Evolutionary conservation across 64 coral and sea anemone species (phyloP).

Genomic region (Montipora cactus): DNA sequence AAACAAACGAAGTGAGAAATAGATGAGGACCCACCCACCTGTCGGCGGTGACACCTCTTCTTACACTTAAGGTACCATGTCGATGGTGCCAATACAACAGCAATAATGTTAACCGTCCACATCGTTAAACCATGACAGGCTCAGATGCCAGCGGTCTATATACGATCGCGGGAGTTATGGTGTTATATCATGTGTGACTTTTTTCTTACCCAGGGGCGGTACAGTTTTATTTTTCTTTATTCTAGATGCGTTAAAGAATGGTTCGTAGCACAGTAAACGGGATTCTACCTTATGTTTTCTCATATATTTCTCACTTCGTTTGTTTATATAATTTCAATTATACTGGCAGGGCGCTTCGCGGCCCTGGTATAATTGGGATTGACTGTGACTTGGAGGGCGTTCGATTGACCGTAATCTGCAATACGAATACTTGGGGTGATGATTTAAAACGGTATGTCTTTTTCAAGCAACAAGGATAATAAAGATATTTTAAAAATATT

Average conservation of each 20-base stretch:
- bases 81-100: background rate
- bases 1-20: background rate
- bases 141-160: background rate
- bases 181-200: background rate
- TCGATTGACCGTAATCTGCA: too few species aligned
- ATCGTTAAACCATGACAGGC: background rate
- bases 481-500: too few species aligned
- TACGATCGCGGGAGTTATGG: background rate
- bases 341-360: too few species aligned
- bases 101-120: background rate
- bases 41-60: background rate
- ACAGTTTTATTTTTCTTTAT: background rate
- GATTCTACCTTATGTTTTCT: background rate
- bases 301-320: slow-evolving; percentile 4
- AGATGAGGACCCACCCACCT: background rate
- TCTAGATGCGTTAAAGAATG: background rate
- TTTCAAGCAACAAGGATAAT: too few species aligned
- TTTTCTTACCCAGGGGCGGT: background rate
- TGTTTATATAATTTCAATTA: background rate
- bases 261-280: background rate
- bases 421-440: too few species aligned
- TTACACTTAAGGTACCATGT: slow-evolving; percentile 3
- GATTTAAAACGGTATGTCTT: too few species aligned
- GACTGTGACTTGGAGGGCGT: too few species aligned
- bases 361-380: too few species aligned